A percentile compares a stretch with the other conserved stretches of the same genome.
phyloP scores from a whole-genome alignment of 1,140 invertebrate genomes.

The Sarcophaga peregrina region DNA sequence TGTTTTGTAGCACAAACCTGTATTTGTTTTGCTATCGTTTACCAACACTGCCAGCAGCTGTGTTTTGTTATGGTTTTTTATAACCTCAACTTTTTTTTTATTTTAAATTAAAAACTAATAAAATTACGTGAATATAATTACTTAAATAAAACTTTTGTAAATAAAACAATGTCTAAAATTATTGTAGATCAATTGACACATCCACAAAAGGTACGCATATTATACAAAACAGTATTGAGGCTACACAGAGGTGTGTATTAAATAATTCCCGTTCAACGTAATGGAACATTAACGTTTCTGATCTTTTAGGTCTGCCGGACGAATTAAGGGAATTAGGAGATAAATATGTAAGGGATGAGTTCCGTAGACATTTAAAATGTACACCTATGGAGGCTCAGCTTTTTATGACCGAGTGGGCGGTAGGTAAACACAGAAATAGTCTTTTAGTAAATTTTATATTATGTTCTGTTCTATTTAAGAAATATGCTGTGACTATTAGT shows the following conservation, averaged over 20 bases:
- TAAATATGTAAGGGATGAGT: constrained; percentile 89
- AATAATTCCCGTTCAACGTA: neutral
- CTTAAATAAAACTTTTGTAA: neutral
- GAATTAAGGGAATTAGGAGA: constrained; percentile 83
- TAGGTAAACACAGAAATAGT: constrained; percentile 66
- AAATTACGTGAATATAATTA: constrained; percentile 34
- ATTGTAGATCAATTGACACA: constrained; percentile 67
- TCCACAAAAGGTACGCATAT: constrained; percentile 74
- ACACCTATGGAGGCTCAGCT: constrained; percentile 75
- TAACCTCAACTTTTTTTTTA: neutral
- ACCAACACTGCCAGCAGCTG: neutral
- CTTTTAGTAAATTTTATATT: neutral
- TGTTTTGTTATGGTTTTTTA: constrained; percentile 20
- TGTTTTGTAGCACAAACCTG: too few relatives aligned
- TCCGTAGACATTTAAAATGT: constrained; percentile 86
- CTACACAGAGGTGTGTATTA: constrained; percentile 75
- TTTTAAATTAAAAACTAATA: constrained; percentile 13
- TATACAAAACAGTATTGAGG: constrained; percentile 91
- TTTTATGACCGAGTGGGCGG: constrained; percentile 91
- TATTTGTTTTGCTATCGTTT: neutral
- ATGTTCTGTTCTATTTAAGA: constrained; percentile 68
- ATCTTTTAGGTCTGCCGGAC: constrained; percentile 72
- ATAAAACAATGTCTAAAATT: constrained; percentile 55
- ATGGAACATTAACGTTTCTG: neutral
- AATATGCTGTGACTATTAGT: constrained; percentile 74